Percentiles rank a stretch among this genome's conserved stretches.
Evolutionary conservation across 2,797 vertebrate species (phyloP).

Genomic region (Melanogrammus aeglefinus): DNA sequence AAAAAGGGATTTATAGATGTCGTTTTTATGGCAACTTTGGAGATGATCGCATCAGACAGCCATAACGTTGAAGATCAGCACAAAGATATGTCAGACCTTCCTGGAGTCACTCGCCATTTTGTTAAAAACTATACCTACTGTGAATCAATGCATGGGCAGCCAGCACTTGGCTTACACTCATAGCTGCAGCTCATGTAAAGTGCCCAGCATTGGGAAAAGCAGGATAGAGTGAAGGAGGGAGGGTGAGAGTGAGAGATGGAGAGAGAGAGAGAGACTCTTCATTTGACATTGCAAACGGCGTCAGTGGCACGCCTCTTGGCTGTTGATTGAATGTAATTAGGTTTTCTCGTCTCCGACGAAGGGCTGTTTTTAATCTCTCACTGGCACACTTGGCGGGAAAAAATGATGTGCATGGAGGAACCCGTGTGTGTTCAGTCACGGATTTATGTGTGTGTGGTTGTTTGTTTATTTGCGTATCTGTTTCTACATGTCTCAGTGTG

Average conservation of each 20-base stretch:
- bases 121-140: constrained; percentile 48
- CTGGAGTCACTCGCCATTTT: constrained; percentile 40
- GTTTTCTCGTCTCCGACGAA: constrained; percentile 53
- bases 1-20: neutral
- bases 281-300: constrained; percentile 54
- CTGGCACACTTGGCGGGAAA: constrained; percentile 24
- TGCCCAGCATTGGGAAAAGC: constrained; percentile 25
- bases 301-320: constrained; percentile 44
- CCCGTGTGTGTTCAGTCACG: constrained; percentile 5
- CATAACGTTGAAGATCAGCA: neutral
- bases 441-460: constrained; percentile 8
- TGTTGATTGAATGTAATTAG: constrained; percentile 71
- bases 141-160: constrained; percentile 56
- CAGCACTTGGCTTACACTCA: constrained; percentile 28
- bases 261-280: constrained; percentile 20
- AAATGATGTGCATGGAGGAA: neutral
- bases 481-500: neutral
- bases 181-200: constrained; percentile 40
- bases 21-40: constrained; percentile 22
- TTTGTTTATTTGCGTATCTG: constrained; percentile 5
- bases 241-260: neutral
- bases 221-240: constrained; percentile 13
- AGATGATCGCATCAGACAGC: constrained; percentile 15
- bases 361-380: constrained; percentile 40
- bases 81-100: neutral